Conservation (phyloP, 2,888 invertebrate species). For the Peribatodes rhomboidaria region DNA sequence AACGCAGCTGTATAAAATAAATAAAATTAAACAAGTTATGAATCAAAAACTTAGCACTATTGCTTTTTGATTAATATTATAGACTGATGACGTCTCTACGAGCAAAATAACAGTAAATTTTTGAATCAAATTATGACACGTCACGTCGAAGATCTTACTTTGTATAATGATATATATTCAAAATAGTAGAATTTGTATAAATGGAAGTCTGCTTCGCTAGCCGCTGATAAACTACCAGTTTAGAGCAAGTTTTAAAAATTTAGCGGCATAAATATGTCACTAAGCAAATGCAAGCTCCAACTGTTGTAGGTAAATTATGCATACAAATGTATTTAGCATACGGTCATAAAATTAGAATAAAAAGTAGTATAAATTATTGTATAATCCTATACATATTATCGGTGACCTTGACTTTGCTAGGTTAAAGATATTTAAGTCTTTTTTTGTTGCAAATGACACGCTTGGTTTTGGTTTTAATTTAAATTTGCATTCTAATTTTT, state of each 20-base stretch:
- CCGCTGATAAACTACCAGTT: background rate
- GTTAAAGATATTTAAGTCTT: conserved; percentile 22
- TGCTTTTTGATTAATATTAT: no score
- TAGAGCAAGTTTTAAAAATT: conserved; percentile 9
- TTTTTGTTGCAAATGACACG: background rate
- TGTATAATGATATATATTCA: background rate
- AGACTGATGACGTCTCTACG: background rate
- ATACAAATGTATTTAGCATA: conserved; percentile 23
- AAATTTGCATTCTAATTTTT: conserved; percentile 11
- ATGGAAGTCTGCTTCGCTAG: no score
- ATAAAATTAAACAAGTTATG: no score
- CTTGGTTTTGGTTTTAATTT: conserved; percentile 1
- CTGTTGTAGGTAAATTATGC: conserved; percentile 27
- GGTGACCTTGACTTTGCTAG: conserved; percentile 32
- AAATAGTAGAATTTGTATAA: background rate
- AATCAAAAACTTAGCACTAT: no score
- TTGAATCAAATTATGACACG: background rate
- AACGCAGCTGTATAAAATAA: no score
- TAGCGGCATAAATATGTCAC: conserved; percentile 19
- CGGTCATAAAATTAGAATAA: conserved; percentile 35
- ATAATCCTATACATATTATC: conserved; percentile 21
- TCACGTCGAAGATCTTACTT: background rate
- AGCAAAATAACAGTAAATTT: background rate
- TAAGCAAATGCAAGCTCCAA: conserved; percentile 22
- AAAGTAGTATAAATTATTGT: conserved; percentile 26